phyloP scores from a whole-genome alignment of 1,140 invertebrate species.

The Aethina tumida region DNA sequence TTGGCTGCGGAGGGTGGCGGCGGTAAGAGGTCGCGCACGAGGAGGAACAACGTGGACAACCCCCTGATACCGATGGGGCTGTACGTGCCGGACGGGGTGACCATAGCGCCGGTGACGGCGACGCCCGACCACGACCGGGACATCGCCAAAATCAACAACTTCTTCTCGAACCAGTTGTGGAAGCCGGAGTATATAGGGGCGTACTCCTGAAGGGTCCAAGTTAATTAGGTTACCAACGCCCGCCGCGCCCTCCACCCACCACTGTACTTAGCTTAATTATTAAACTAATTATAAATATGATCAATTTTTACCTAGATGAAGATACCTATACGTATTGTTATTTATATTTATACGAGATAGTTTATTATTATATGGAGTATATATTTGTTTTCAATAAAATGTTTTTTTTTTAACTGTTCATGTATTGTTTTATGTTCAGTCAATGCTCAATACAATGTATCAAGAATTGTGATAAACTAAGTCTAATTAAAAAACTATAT shows the following conservation, averaged over 20 bases:
- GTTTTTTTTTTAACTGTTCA: too few relatives aligned
- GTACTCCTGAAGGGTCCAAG: constrained; percentile 28
- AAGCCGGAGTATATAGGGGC: constrained; percentile 44
- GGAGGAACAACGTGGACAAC: constrained; percentile 23
- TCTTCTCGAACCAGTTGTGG: constrained; percentile 47
- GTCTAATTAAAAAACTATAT: too few relatives aligned
- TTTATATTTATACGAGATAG: constrained; percentile 35
- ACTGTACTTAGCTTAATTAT: constrained; percentile 22
- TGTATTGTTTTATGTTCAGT: too few relatives aligned
- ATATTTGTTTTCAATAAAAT: constrained; percentile 18
- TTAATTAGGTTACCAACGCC: not conserved
- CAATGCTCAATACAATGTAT: too few relatives aligned
- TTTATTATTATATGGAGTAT: constrained; percentile 19
- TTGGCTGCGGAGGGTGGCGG: constrained; percentile 3
- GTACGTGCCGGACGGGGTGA: constrained; percentile 36
- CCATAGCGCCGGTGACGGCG: constrained; percentile 35
- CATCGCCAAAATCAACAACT: constrained; percentile 42
- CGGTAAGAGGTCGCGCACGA: constrained; percentile 8
- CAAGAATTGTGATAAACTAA: too few relatives aligned
- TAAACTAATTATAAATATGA: constrained; percentile 9
- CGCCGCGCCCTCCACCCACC: not conserved
- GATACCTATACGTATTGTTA: constrained; percentile 35
- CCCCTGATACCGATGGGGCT: constrained; percentile 36
- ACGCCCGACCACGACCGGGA: constrained; percentile 36
- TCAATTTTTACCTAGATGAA: constrained; percentile 20